phyloP scores from a whole-genome alignment of 2,797 vertebrate species.

The Myotis findleyi region DNA sequence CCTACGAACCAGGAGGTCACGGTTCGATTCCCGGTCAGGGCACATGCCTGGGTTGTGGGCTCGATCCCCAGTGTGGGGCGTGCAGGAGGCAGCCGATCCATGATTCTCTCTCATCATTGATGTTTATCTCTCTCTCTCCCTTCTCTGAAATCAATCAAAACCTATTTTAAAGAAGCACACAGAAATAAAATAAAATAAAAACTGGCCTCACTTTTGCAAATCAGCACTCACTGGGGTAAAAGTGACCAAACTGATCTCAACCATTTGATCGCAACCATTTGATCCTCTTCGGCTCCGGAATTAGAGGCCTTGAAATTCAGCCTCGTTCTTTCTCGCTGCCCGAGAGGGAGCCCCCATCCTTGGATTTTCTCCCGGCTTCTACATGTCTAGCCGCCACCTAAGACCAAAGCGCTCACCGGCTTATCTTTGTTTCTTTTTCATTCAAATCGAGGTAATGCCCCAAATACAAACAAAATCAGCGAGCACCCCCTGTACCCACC shows the following conservation, averaged over 20 bases:
- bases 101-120: too few species aligned
- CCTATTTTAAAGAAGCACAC: too few species aligned
- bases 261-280: background rate
- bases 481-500: background rate
- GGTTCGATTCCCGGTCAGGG: too few species aligned
- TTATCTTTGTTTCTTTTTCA: background rate
- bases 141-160: background rate
- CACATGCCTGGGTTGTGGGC: too few species aligned
- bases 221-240: background rate
- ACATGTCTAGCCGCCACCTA: background rate
- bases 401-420: background rate
- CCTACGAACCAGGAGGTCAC: too few species aligned
- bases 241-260: background rate
- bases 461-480: background rate
- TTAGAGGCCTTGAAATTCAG: background rate
- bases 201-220: background rate
- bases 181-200: background rate
- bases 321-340: background rate
- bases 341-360: rapidly evolving
- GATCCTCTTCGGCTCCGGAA: background rate
- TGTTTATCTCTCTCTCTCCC: background rate
- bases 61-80: too few species aligned
- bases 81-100: too few species aligned
- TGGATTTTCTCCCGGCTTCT: background rate
- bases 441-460: background rate